These are phyloP conservation scores for Trematocara nigrifrons DNA, from an alignment of 2,113 vertebrate species.

Conservation along the genomic window DNA sequence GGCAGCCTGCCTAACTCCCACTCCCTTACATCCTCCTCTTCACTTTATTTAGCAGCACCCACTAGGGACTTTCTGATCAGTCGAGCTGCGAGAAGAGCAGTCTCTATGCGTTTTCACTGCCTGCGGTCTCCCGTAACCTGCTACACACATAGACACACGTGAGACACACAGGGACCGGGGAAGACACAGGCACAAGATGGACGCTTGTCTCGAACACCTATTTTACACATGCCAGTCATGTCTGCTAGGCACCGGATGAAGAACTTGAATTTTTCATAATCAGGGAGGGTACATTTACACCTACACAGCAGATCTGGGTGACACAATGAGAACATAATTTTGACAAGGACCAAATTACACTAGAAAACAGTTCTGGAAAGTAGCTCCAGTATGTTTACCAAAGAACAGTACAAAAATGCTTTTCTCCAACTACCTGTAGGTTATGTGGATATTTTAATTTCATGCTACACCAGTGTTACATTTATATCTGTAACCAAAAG, in stretches of 20 bases:
- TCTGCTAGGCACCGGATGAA: not conserved
- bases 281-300: not conserved
- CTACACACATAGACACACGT: not conserved
- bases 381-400: not conserved
- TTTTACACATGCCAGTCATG: not conserved
- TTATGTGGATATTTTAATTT: not conserved
- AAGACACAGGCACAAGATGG: not conserved
- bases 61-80: conserved; percentile 45
- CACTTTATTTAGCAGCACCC: conserved; percentile 36
- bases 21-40: conserved; percentile 40
- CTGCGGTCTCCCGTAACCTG: not conserved
- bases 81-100: conserved; percentile 28
- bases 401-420: not conserved
- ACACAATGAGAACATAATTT: not conserved
- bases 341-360: not conserved
- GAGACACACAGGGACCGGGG: not conserved
- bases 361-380: not conserved
- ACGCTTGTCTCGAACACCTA: not conserved
- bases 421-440: not conserved
- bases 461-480: not conserved
- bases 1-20: conserved; percentile 40
- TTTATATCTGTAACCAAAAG: not conserved
- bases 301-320: not conserved
- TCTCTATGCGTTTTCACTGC: conserved; percentile 22
- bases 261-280: not conserved